Base-by-base conservation (phyloP, 2,888 invertebrate genomes). In the Dicycla oo region DNA sequence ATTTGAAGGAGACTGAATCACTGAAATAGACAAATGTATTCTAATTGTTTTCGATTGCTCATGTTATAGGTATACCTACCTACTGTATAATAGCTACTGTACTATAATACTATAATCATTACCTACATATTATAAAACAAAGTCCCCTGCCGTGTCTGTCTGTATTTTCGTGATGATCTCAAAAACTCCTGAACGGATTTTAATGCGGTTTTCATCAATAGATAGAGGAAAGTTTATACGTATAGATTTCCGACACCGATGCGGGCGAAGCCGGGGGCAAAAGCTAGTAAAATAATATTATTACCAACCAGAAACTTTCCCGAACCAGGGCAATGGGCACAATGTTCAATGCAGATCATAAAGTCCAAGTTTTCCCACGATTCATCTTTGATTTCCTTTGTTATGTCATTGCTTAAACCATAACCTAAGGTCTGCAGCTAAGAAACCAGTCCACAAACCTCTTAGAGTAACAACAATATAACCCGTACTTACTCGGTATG, bases 321-420 rank as follows among this genome's bases (percentile, higher is more conserved):
- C 26, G 15, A 11, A 43, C 0, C 13, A n/a, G 4, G 11, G n/a
- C 47, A 47, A 54, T 54, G 6, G 20, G 43, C 40, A 15, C 30
- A 18, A 5, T 34, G 30, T 15, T 23, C 11, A 30, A 13, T n/a
- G n/a, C 15, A 38, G 43, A 54, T 18, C 18, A n/a, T 45, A 34
- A 5, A 45, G n/a, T 64, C 3, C 26, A 23, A 54, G 20, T 20
- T 64, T 61, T 64, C 45, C 64, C 72, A 72, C 75, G 23, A 45
- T 75, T 18, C 20, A 63, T 63, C 53, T 40, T 45, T 8, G 45
- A 64, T 54, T 72, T 64, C 53, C 53, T 54, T 47, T 38, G 5
- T n/a, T 30, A 54, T 63, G 43, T 54, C 64, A 62, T 62, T n/a
- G n/a, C 20, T 23, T 56, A 34, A 74, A 26, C 18, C 18, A 61